Conservation (phyloP, 2,888 invertebrate species). For the Nebria brevicollis region DNA sequence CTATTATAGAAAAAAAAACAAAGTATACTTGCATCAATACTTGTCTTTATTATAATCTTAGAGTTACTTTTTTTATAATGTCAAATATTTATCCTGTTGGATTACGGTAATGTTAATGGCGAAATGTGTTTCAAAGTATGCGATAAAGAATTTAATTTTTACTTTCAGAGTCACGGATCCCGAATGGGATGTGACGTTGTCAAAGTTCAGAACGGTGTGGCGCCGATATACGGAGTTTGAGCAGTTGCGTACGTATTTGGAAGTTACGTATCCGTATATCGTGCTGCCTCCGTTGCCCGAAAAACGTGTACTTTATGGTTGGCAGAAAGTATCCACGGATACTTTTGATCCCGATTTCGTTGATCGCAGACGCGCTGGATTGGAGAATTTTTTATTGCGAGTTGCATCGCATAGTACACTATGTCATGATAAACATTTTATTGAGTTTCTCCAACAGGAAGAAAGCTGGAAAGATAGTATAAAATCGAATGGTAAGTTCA, state of each 20-base stretch:
- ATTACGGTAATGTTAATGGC: constrained; percentile 44
- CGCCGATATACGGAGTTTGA: constrained; percentile 88
- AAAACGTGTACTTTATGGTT: constrained; percentile 78
- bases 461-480: constrained; percentile 83
- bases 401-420: constrained; percentile 80
- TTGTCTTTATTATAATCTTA: constrained; percentile 36
- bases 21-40: not conserved
- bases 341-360: constrained; percentile 87
- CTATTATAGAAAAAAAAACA: not conserved
- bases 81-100: constrained; percentile 48
- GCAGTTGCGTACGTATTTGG: constrained; percentile 79
- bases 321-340: constrained; percentile 81
- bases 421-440: constrained; percentile 79
- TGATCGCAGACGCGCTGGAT: constrained; percentile 81
- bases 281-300: constrained; percentile 85
- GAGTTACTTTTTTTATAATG: constrained; percentile 39
- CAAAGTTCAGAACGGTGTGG: constrained; percentile 76
- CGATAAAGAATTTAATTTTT: constrained; percentile 40
- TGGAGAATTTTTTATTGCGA: constrained; percentile 82
- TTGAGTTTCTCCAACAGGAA: constrained; percentile 81
- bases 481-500: constrained; percentile 73
- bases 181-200: constrained; percentile 70
- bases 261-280: constrained; percentile 81
- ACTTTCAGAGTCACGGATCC: constrained; percentile 72
- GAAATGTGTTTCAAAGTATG: constrained; percentile 37